Conservation (phyloP, 2,888 invertebrate species). For the Ectemnius continuus region DNA sequence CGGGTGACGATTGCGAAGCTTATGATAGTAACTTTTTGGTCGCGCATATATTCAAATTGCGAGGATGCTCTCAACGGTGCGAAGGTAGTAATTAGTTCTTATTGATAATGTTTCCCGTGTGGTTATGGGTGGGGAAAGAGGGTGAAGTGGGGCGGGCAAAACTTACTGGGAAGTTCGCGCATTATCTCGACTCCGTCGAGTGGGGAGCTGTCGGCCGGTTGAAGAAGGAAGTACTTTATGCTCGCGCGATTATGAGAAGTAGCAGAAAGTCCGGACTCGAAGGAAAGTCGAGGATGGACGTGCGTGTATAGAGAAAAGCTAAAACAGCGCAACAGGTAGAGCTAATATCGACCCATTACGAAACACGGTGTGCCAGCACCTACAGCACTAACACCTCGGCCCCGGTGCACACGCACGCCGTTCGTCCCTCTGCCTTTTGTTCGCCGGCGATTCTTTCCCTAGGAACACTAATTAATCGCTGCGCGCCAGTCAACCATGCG, state of each 20-base stretch:
- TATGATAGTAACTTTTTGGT: not conserved
- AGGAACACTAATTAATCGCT: not conserved
- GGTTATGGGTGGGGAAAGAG: not conserved
- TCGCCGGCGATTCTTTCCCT: constrained; percentile 11
- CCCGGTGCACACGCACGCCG: too few relatives aligned
- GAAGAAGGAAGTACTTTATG: constrained; percentile 15
- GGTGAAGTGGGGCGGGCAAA: not conserved
- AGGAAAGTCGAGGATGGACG: constrained; percentile 3
- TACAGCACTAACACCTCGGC: too few relatives aligned
- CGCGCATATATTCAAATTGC: too few relatives aligned
- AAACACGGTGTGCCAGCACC: constrained; percentile 16
- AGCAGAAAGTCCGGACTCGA: too few relatives aligned
- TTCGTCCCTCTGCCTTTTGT: not conserved
- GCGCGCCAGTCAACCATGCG: too few relatives aligned
- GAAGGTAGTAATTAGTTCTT: constrained; percentile 22
- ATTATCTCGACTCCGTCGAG: constrained; percentile 11
- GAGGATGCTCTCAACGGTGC: not conserved
- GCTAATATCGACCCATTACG: constrained; percentile 34
- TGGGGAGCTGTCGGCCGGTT: not conserved
- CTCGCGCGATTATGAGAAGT: constrained; percentile 11
- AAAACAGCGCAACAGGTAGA: constrained; percentile 49
- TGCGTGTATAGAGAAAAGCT: constrained; percentile 6
- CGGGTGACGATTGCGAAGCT: too few relatives aligned
- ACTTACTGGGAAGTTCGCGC: constrained; percentile 16
- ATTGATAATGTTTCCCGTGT: constrained; percentile 23